Percentiles rank a stretch among this genome's conserved stretches.
Conservation (phyloP, 1,140 invertebrate genomes). For the Nebria ingens region DNA sequence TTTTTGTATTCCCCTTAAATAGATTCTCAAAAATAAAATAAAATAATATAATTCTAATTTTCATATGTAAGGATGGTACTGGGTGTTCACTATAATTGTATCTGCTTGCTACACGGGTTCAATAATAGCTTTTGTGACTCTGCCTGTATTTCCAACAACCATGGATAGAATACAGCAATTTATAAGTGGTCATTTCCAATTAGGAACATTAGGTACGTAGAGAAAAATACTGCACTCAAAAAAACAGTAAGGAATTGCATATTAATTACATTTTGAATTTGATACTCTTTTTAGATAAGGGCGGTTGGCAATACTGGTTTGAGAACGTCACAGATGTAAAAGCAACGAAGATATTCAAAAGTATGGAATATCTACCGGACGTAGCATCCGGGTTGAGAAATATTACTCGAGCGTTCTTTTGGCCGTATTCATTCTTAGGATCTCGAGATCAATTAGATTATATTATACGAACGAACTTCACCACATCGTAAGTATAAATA, state of each 20-base stretch:
- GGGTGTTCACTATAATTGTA: constrained; percentile 69
- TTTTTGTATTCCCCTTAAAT: too few relatives aligned
- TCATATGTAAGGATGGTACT: constrained; percentile 53
- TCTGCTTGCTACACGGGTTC: constrained; percentile 68
- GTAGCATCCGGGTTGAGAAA: constrained; percentile 54
- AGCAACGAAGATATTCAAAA: constrained; percentile 47
- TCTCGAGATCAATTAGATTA: constrained; percentile 55
- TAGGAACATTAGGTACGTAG: constrained; percentile 48
- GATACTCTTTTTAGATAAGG: constrained; percentile 41
- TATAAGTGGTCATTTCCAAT: constrained; percentile 43
- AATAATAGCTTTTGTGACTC: constrained; percentile 67
- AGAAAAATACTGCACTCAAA: not conserved
- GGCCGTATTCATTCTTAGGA: constrained; percentile 60
- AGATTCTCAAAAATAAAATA: too few relatives aligned
- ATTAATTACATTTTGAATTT: too few relatives aligned
- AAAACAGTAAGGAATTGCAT: too few relatives aligned
- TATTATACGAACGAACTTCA: constrained; percentile 55
- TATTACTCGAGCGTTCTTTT: constrained; percentile 57
- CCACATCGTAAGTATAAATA: constrained; percentile 38
- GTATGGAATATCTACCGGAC: constrained; percentile 51
- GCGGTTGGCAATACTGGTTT: constrained; percentile 60
- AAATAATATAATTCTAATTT: too few relatives aligned
- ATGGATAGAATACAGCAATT: constrained; percentile 54
- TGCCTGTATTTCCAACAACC: constrained; percentile 57
- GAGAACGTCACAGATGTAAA: constrained; percentile 46